These are phyloP conservation scores for Nudaria mundana DNA, from an alignment of 2,888 invertebrate genomes.

Conservation along the genomic window DNA sequence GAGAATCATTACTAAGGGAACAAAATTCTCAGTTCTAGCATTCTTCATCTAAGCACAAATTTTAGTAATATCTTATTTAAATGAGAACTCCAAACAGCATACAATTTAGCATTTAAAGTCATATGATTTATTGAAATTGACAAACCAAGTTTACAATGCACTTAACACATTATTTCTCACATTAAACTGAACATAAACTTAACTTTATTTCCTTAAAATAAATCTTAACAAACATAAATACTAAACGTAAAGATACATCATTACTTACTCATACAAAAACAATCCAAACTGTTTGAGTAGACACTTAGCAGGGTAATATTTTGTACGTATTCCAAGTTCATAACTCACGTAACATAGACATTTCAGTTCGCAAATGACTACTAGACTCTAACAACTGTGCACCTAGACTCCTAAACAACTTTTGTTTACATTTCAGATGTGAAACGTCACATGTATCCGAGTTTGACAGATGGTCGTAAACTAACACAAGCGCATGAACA, in stretches of 20 bases:
- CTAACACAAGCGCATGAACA: conserved; percentile 67
- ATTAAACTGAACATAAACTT: conserved; percentile 43
- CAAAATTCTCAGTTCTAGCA: too few species aligned
- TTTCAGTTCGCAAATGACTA: conserved; percentile 65
- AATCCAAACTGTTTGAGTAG: conserved; percentile 61
- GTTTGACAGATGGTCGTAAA: conserved; percentile 78
- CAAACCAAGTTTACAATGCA: conserved; percentile 32
- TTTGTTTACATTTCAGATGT: conserved; percentile 78
- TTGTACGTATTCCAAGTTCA: conserved; percentile 69
- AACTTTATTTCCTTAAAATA: conserved; percentile 45
- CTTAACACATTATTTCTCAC: conserved; percentile 39
- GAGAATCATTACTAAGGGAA: too few species aligned
- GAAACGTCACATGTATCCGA: conserved; percentile 76
- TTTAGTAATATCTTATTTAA: too few species aligned
- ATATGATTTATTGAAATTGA: conserved; percentile 30
- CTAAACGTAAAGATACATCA: conserved; percentile 48
- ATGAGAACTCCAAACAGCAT: too few species aligned
- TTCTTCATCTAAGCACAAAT: too few species aligned
- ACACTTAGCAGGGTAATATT: conserved; percentile 68
- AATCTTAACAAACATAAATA: conserved; percentile 40
- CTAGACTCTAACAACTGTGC: conserved; percentile 55
- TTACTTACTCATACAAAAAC: conserved; percentile 73
- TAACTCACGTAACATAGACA: conserved; percentile 65
- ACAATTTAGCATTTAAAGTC: too few species aligned
- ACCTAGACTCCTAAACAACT: conserved; percentile 55